Conservation (phyloP, 2,113 vertebrate genomes). For the Dromas ardeola region DNA sequence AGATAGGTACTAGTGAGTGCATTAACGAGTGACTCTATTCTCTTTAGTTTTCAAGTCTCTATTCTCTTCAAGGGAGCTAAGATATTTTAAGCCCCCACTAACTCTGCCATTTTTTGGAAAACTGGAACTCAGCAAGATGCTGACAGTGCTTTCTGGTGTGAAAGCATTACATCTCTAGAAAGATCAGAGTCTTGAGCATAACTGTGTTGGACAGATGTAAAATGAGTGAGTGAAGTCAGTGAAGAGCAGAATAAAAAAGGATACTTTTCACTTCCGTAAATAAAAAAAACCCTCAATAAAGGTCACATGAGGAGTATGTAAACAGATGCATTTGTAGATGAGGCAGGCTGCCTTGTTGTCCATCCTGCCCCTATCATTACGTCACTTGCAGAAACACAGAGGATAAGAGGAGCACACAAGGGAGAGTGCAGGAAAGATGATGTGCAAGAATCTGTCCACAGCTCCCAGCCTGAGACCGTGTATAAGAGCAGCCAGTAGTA, state of each 20-base stretch:
- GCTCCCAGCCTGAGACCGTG: fast-evolving
- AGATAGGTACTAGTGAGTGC: neutral
- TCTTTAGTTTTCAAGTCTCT: neutral
- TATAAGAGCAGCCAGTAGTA: neutral
- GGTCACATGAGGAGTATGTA: neutral
- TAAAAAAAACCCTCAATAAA: neutral
- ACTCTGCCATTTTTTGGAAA: neutral
- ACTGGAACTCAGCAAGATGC: neutral
- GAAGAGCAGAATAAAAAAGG: neutral
- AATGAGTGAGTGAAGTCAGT: neutral
- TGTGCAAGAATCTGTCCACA: neutral
- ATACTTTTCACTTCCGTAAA: neutral
- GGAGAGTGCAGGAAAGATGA: neutral
- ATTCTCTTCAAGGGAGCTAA: neutral
- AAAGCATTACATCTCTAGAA: neutral
- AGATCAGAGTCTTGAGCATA: neutral
- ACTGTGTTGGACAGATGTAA: neutral
- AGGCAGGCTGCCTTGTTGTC: neutral
- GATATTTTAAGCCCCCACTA: neutral
- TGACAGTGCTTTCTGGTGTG: neutral
- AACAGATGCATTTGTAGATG: neutral
- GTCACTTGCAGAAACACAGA: neutral
- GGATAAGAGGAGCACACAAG: neutral
- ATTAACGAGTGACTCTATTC: neutral
- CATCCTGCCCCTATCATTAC: neutral